A percentile compares a stretch with the other conserved stretches of the same genome.
Conservation (phyloP, 2,113 vertebrate genomes). For the Pygoscelis adeliae region DNA sequence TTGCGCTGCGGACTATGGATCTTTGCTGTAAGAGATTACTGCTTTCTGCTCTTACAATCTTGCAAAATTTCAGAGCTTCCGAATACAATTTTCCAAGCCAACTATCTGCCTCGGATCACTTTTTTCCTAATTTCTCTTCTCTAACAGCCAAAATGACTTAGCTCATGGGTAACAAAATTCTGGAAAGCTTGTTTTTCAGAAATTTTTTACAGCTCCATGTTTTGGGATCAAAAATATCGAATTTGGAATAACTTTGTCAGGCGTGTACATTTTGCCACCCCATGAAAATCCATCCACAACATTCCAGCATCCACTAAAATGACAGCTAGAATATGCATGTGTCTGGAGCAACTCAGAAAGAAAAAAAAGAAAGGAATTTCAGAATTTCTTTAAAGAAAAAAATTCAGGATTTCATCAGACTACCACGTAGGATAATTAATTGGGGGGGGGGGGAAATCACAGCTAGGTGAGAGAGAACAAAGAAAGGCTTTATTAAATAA, state of each 20-base stretch:
- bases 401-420: neutral
- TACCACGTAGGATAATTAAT: neutral
- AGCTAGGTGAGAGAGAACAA: neutral
- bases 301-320: neutral
- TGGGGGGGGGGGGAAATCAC: neutral
- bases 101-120: neutral
- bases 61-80: neutral
- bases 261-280: neutral
- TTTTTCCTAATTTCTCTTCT: neutral
- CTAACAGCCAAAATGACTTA: constrained; percentile 10
- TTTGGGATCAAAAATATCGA: neutral
- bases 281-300: neutral
- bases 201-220: neutral
- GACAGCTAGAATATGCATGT: neutral
- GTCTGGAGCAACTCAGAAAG: neutral
- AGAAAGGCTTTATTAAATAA: neutral
- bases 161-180: neutral
- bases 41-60: neutral
- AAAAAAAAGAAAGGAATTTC: neutral
- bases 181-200: neutral
- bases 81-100: neutral
- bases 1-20: neutral
- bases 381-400: neutral
- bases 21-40: neutral
- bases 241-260: neutral